Evolutionary conservation across 37 sponge, comb jelly and placozoan species (phyloP).

Genomic region (Haliclona indistincta): DNA sequence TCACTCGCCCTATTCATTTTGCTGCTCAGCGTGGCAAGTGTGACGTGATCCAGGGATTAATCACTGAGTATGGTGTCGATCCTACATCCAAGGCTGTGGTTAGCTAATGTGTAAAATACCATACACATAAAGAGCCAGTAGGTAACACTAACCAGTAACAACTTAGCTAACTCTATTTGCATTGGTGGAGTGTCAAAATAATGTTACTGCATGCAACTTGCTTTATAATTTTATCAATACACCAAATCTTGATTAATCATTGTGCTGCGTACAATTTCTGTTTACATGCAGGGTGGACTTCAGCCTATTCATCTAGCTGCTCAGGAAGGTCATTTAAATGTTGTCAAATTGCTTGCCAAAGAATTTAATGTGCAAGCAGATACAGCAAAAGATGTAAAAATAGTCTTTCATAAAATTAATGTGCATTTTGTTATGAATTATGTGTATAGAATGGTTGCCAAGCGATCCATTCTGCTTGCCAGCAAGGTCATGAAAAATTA

Average conservation of each 20-base stretch:
- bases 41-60: constrained; percentile 6
- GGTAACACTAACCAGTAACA: not conserved
- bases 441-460: too few species aligned
- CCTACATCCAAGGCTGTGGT: not conserved
- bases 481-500: not conserved
- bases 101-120: too few species aligned
- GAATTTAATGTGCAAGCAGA: not conserved
- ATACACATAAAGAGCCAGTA: not conserved
- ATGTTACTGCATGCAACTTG: not conserved
- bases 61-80: not conserved
- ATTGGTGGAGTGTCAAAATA: too few species aligned
- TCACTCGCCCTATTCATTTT: constrained; percentile 3
- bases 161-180: too few species aligned
- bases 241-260: not conserved
- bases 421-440: too few species aligned
- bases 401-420: too few species aligned
- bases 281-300: not conserved
- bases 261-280: not conserved
- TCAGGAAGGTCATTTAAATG: not conserved
- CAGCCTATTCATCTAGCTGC: constrained; percentile 23
- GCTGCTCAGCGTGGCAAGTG: not conserved
- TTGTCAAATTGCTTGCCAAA: constrained; percentile 6
- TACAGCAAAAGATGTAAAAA: not conserved
- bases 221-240: not conserved
- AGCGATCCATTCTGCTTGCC: constrained; percentile 13